phyloP scores from a whole-genome alignment of 2,113 vertebrate genomes.

The Petrocephalus microphthalmus region DNA sequence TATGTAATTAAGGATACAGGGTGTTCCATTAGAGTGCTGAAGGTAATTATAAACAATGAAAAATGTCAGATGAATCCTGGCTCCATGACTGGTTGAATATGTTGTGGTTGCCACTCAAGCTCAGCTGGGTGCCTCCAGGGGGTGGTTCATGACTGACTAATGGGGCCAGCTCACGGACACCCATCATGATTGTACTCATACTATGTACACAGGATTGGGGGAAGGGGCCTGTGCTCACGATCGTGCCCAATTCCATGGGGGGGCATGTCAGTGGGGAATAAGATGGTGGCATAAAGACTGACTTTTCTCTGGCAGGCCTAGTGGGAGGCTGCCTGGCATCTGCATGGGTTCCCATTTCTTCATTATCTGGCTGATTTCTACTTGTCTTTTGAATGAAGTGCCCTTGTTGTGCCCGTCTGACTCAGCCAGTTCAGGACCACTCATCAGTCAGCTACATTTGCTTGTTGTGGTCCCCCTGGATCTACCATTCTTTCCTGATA shows the following conservation, averaged over 20 bases:
- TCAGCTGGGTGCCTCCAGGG: background rate
- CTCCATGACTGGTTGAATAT: constrained; percentile 36
- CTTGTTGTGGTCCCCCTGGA: background rate
- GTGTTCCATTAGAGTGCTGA: constrained; percentile 55
- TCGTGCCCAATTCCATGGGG: background rate
- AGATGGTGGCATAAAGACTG: background rate
- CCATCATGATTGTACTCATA: constrained; percentile 6
- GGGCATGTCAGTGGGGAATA: background rate
- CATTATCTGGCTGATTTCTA: background rate
- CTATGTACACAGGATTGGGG: background rate
- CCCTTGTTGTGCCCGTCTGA: background rate
- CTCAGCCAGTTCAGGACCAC: background rate
- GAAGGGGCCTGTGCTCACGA: background rate
- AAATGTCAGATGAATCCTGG: constrained; percentile 59
- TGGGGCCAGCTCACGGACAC: constrained; percentile 13
- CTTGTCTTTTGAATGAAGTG: background rate
- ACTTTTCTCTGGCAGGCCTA: background rate
- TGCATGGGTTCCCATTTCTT: constrained; percentile 1
- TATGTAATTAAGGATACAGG: constrained; percentile 54
- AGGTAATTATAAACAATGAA: constrained; percentile 54
- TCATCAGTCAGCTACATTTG: background rate
- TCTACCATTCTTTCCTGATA: background rate
- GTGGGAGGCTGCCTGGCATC: background rate
- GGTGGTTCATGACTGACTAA: constrained; percentile 3
- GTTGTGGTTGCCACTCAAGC: constrained; percentile 25